These are phyloP conservation scores for Spodoptera frugiperda DNA, from an alignment of 1,140 invertebrate genomes.

Conservation along the genomic window DNA sequence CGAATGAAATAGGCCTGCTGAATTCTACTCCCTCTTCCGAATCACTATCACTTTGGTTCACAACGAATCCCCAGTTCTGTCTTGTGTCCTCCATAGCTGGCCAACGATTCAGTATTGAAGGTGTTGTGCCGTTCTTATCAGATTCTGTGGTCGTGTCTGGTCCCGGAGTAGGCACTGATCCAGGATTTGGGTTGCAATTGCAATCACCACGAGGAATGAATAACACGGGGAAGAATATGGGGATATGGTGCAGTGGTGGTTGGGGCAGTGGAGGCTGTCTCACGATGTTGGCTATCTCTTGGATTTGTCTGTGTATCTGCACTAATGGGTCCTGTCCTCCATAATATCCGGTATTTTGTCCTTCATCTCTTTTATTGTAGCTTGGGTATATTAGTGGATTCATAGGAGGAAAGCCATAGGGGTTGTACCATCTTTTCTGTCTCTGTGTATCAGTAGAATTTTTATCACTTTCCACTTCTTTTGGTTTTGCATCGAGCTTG, in stretches of 20 bases:
- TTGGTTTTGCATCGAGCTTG: conserved; percentile 18
- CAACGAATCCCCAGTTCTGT: conserved; percentile 64
- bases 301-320: conserved; percentile 64
- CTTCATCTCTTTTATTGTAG: conserved; percentile 62
- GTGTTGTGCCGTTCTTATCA: background rate
- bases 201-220: conserved; percentile 63
- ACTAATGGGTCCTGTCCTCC: conserved; percentile 60
- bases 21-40: conserved; percentile 52
- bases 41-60: conserved; percentile 47
- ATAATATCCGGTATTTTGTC: conserved; percentile 54
- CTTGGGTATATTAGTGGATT: conserved; percentile 55
- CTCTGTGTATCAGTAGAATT: conserved; percentile 53
- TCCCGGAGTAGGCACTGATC: conserved; percentile 3
- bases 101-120: conserved; percentile 44
- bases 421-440: conserved; percentile 73
- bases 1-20: conserved; percentile 58
- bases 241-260: conserved; percentile 53
- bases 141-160: background rate
- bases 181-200: conserved; percentile 49
- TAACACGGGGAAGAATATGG: conserved; percentile 63
- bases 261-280: conserved; percentile 56
- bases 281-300: conserved; percentile 59
- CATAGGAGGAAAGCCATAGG: conserved; percentile 59
- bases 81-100: conserved; percentile 65
- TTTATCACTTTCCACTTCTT: conserved; percentile 44